Percentiles rank a stretch among this genome's conserved stretches.
phyloP scores from a whole-genome alignment of 2,888 invertebrate species.

The Hydraecia micacea region DNA sequence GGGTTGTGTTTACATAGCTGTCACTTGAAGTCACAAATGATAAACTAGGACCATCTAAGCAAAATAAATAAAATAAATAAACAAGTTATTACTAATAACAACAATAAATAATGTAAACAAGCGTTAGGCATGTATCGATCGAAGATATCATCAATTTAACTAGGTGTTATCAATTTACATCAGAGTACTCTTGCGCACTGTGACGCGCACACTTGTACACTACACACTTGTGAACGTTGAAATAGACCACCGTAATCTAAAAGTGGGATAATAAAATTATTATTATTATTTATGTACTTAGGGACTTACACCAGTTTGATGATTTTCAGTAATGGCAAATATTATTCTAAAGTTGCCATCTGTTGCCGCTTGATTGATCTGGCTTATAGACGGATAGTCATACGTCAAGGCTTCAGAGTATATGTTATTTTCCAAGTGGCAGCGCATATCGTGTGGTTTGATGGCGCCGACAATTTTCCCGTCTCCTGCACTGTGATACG shows the following conservation, averaged over 20 bases:
- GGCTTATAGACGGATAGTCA: slow-evolving; percentile 95
- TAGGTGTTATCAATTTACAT: background rate
- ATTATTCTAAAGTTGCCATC: slow-evolving; percentile 94
- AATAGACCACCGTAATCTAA: background rate
- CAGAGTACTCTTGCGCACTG: background rate
- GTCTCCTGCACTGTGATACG: slow-evolving; percentile 95
- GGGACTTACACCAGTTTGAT: slow-evolving; percentile 4
- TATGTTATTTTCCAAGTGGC: slow-evolving; percentile 90
- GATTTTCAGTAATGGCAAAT: slow-evolving; percentile 91
- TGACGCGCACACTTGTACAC: background rate
- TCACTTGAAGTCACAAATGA: too few relatives aligned
- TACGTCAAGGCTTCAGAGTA: slow-evolving; percentile 89
- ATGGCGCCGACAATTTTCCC: slow-evolving; percentile 93
- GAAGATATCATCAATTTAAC: background rate
- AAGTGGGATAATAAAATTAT: background rate
- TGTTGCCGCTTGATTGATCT: slow-evolving; percentile 91
- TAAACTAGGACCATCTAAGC: too few relatives aligned
- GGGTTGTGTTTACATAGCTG: too few relatives aligned
- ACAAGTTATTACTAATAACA: too few relatives aligned
- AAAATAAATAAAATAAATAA: too few relatives aligned
- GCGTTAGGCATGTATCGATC: slow-evolving; percentile 4
- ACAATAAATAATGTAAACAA: too few relatives aligned
- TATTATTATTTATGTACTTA: background rate
- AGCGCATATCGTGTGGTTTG: slow-evolving; percentile 92
- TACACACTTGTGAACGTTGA: background rate